These are phyloP conservation scores for Cantharis rufa DNA, from an alignment of 2,888 invertebrate genomes.

Conservation along the genomic window DNA sequence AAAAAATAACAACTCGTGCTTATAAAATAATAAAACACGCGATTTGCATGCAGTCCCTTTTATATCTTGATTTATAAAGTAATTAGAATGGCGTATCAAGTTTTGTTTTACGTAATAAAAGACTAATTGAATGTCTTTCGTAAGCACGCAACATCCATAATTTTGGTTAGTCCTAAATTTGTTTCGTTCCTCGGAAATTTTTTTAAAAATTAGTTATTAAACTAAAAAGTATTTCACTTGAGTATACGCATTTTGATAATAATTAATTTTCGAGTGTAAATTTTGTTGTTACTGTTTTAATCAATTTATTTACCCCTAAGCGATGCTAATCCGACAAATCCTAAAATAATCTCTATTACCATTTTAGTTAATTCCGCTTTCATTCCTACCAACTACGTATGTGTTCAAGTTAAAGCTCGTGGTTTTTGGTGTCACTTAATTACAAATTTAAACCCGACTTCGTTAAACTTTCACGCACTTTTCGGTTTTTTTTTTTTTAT, in stretches of 20 bases:
- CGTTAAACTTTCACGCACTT: neutral
- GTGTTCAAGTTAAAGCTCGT: neutral
- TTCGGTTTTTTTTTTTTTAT: neutral
- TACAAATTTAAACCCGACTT: neutral
- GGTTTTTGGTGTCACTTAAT: neutral
- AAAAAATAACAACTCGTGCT: neutral
- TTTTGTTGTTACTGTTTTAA: neutral
- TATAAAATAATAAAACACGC: neutral
- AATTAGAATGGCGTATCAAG: slow-evolving; percentile 12
- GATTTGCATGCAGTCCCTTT: neutral
- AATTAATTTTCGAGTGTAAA: neutral
- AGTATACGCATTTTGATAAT: neutral
- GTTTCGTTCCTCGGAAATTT: neutral
- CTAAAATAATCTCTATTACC: slow-evolving; percentile 2
- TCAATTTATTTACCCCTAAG: neutral
- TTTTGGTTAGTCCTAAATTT: slow-evolving; percentile 1
- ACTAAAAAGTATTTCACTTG: neutral
- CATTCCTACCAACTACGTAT: neutral
- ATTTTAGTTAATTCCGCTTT: slow-evolving; percentile 1
- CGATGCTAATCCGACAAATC: slow-evolving; percentile 1
- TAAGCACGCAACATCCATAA: slow-evolving; percentile 18
- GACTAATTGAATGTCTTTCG: slow-evolving; percentile 9
- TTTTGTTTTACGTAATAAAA: slow-evolving; percentile 14
- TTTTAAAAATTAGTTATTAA: neutral
- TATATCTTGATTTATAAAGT: slow-evolving; percentile 5